Evolutionary conservation across 2,797 vertebrate genomes (phyloP).

Genomic region (Amniataba percoides): DNA sequence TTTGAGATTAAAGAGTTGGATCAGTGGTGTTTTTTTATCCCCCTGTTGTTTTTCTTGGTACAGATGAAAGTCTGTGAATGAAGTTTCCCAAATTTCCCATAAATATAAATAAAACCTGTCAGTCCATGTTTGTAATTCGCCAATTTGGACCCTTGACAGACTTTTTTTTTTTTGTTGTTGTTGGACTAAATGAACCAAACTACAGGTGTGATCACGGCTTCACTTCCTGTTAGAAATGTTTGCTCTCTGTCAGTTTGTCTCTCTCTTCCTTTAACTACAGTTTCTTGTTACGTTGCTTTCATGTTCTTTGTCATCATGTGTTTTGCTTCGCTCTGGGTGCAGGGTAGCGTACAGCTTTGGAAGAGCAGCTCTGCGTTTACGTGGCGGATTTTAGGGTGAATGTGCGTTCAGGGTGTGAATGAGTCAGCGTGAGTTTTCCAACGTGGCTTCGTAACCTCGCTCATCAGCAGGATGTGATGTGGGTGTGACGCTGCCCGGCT

Average conservation of each 20-base stretch:
- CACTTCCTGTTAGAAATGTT: background rate
- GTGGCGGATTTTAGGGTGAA: background rate
- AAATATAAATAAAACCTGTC: background rate
- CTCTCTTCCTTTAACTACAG: background rate
- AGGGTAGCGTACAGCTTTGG: background rate
- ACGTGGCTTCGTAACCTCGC: constrained; percentile 9
- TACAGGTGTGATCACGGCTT: background rate
- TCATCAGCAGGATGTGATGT: background rate
- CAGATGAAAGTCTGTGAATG: background rate
- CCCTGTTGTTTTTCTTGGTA: background rate
- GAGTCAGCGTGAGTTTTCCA: background rate
- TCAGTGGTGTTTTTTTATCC: background rate
- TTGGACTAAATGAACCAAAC: background rate
- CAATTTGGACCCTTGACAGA: background rate
- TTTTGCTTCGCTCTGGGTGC: constrained; percentile 20
- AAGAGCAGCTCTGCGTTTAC: background rate
- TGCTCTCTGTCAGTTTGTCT: background rate
- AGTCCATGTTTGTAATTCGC: background rate
- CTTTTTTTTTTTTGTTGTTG: background rate
- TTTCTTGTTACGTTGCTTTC: background rate
- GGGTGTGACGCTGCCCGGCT: background rate
- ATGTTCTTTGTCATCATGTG: background rate
- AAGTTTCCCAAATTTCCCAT: background rate
- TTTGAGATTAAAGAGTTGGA: background rate
- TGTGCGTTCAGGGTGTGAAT: constrained; percentile 1